Percentiles rank a stretch among this genome's conserved stretches.
Evolutionary conservation across 2,797 vertebrate species (phyloP).

Genomic region (Pygocentrus nattereri): DNA sequence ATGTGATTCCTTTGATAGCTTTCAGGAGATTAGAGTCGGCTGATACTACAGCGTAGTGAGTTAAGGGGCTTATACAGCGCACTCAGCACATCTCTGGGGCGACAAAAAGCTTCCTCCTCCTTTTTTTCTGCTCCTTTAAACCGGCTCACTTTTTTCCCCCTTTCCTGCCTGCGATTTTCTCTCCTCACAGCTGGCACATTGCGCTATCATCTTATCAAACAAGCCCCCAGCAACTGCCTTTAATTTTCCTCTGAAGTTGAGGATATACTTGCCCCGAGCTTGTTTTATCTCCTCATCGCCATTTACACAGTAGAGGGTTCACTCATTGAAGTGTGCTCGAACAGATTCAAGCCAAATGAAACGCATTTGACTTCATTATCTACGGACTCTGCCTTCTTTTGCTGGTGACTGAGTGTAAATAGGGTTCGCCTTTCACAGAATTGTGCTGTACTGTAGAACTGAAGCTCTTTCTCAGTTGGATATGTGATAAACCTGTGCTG

Average conservation of each 20-base stretch:
- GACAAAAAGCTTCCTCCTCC: not conserved
- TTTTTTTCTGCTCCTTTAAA: not conserved
- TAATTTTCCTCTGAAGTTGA: conserved; percentile 77
- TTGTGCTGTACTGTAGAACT: not conserved
- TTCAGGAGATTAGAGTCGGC: conserved; percentile 8
- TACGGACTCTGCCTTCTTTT: not conserved
- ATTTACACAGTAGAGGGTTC: conserved; percentile 63
- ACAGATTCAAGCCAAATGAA: not conserved
- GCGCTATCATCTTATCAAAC: conserved; percentile 74
- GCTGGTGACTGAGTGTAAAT: not conserved
- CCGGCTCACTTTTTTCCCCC: not conserved
- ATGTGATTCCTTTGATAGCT: not conserved
- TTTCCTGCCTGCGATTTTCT: not conserved
- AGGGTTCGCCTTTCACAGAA: not conserved
- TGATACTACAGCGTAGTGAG: conserved; percentile 25
- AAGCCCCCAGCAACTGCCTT: conserved; percentile 75
- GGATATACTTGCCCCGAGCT: conserved; percentile 68
- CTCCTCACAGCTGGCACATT: conserved; percentile 20
- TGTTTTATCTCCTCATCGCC: conserved; percentile 74
- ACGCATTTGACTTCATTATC: conserved; percentile 1
- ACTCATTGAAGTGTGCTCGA: conserved; percentile 23
- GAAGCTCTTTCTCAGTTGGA: not conserved
- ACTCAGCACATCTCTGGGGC: conserved; percentile 9
- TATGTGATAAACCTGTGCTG: not conserved
- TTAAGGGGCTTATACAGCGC: not conserved